These are phyloP conservation scores for Theristicus caerulescens DNA, from an alignment of 2,113 vertebrate genomes.

Conservation along the genomic window DNA sequence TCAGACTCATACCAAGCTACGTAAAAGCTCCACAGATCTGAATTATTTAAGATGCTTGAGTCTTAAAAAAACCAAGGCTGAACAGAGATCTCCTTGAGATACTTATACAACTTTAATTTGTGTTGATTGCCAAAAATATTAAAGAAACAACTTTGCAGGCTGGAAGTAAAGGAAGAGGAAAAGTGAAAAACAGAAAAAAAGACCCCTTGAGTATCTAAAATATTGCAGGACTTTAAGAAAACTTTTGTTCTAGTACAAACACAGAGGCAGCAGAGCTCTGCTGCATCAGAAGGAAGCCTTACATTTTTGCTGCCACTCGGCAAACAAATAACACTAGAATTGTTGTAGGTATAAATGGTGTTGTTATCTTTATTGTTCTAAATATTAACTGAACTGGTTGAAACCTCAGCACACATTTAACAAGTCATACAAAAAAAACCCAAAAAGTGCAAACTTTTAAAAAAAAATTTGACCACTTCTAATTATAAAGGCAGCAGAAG, in stretches of 20 bases:
- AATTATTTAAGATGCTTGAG: slow-evolving; percentile 17
- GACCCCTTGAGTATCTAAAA: neutral
- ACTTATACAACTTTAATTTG: neutral
- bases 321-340: neutral
- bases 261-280: neutral
- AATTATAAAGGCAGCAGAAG: neutral
- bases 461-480: neutral
- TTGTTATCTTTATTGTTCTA: neutral
- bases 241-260: neutral
- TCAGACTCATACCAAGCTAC: neutral
- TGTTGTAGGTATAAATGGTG: neutral
- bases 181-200: neutral
- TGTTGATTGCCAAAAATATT: neutral
- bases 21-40: neutral
- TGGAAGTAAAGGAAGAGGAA: neutral
- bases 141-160: neutral
- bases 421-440: neutral
- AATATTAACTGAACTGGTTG: neutral
- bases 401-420: neutral
- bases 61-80: neutral
- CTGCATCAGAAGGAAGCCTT: neutral
- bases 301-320: neutral
- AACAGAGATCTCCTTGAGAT: neutral
- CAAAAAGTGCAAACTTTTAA: fast-evolving
- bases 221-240: neutral